A percentile compares a stretch with the other conserved stretches of the same genome.
phyloP scores from a whole-genome alignment of 1,140 invertebrate species.

The Metaphire vulgaris region DNA sequence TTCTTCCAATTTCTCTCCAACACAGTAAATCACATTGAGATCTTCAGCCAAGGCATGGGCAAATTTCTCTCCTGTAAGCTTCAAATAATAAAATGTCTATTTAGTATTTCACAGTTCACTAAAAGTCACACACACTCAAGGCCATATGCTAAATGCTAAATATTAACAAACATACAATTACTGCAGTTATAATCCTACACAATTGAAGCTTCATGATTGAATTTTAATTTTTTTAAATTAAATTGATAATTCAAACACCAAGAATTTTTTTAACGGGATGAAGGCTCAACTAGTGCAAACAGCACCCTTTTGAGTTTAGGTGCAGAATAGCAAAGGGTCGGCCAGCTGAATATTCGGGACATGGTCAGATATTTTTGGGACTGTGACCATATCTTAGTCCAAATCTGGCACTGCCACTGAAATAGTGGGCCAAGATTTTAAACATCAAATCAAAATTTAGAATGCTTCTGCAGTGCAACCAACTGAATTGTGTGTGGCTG shows the following conservation, averaged over 20 bases:
- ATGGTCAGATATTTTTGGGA: no score
- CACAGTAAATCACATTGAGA: slow-evolving; percentile 89
- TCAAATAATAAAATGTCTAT: background rate
- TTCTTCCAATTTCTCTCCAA: slow-evolving; percentile 94
- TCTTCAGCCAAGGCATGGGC: slow-evolving; percentile 78
- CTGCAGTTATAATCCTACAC: no score
- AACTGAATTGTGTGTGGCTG: background rate
- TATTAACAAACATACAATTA: no score
- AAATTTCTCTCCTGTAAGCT: slow-evolving; percentile 84
- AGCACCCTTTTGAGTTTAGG: no score
- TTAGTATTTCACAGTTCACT: background rate
- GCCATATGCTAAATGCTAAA: background rate
- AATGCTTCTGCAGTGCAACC: no score
- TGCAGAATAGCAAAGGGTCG: no score
- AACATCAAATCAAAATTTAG: no score
- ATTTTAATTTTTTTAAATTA: background rate
- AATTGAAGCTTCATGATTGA: background rate
- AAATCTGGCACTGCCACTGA: background rate
- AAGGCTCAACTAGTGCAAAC: no score
- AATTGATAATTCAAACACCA: background rate
- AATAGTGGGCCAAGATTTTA: background rate
- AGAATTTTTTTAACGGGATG: no score
- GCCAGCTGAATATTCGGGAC: no score
- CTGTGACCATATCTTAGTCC: no score
- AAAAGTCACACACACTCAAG: background rate